Conservation (phyloP, 2,888 invertebrate species). For the Caenorhabditis virilis region DNA sequence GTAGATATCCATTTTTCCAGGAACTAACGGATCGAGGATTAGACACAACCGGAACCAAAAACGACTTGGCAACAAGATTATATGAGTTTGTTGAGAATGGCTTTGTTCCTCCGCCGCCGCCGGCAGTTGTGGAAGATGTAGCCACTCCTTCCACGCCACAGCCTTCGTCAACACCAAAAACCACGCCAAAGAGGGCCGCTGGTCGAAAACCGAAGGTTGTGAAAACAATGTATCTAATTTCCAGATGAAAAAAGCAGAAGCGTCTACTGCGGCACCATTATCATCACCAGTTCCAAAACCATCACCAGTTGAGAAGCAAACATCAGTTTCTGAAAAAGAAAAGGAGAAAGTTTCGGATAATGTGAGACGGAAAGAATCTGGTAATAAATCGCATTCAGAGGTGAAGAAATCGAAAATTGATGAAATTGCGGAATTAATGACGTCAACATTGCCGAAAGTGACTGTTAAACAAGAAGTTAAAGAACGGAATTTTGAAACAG, state of each 20-base stretch:
- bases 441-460: slow-evolving; percentile 14
- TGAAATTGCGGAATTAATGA: slow-evolving; percentile 21
- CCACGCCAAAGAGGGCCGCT: slow-evolving; percentile 2
- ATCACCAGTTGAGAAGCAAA: neutral
- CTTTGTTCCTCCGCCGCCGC: neutral
- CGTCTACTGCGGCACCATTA: no score
- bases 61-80: slow-evolving; percentile 34
- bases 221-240: neutral
- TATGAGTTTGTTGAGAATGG: slow-evolving; percentile 25
- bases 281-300: neutral
- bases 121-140: slow-evolving; percentile 5
- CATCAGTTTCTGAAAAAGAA: neutral
- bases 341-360: no score
- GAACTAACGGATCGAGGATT: slow-evolving; percentile 39
- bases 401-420: slow-evolving; percentile 16
- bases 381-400: neutral
- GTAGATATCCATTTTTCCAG: no score
- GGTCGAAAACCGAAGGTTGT: slow-evolving; percentile 1
- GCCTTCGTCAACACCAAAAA: neutral
- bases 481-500: neutral
- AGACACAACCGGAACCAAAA: slow-evolving; percentile 27
- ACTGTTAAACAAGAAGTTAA: neutral
- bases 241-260: neutral
- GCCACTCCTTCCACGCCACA: neutral
- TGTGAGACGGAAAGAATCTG: no score